Conservation (phyloP, 2,113 vertebrate species). For the Triplophysa dalaica region DNA sequence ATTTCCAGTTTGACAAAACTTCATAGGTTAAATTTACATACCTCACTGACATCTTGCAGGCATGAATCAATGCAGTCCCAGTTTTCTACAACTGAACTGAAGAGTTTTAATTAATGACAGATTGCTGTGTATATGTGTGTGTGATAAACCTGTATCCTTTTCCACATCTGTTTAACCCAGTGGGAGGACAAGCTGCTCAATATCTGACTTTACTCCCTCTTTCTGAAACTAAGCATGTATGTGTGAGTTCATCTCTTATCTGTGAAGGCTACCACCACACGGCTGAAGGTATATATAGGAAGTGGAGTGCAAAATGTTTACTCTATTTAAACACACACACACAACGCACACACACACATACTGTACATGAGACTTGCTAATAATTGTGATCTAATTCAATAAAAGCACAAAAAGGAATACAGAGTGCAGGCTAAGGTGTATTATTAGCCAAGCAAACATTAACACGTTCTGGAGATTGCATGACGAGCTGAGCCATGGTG, state of each 20-base stretch:
- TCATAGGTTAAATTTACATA: slow-evolving; percentile 35
- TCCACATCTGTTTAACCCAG: slow-evolving; percentile 47
- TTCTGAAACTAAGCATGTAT: slow-evolving; percentile 30
- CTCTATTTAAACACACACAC: background rate
- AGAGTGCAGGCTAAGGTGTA: background rate
- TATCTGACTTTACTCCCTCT: slow-evolving; percentile 18
- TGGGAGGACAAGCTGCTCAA: slow-evolving; percentile 39
- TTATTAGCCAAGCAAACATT: background rate
- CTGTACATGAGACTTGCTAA: background rate
- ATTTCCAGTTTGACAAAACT: slow-evolving; percentile 5
- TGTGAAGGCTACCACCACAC: background rate
- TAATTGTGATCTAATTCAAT: background rate
- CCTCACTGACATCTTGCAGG: slow-evolving; percentile 28
- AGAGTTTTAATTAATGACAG: slow-evolving; percentile 26
- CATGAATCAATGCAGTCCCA: slow-evolving; percentile 33
- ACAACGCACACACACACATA: slow-evolving; percentile 10
- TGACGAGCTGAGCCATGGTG: slow-evolving; percentile 13
- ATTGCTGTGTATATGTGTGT: slow-evolving; percentile 27
- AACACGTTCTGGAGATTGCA: slow-evolving; percentile 27
- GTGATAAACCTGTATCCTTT: slow-evolving; percentile 26
- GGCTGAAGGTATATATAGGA: background rate
- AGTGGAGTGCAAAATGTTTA: background rate
- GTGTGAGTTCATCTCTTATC: background rate
- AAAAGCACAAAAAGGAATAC: background rate
- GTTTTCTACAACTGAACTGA: slow-evolving; percentile 9